These are phyloP conservation scores for Toxotes jaculatrix DNA, from an alignment of 2,113 vertebrate species.

Conservation along the genomic window DNA sequence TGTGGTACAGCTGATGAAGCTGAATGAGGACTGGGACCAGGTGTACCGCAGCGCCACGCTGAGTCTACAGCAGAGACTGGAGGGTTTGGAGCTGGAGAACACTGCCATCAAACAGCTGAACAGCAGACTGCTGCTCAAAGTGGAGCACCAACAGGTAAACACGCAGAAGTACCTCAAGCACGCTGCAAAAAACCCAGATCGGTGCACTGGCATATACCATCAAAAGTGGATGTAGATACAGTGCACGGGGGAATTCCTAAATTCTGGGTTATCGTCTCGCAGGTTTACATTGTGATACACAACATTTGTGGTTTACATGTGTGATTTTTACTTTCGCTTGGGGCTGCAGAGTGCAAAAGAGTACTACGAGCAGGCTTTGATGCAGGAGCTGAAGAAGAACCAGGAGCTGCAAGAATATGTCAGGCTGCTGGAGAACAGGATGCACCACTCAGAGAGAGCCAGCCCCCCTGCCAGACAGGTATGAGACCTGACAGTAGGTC, in stretches of 20 bases:
- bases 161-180: background rate
- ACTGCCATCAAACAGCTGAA: slow-evolving; percentile 80
- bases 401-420: slow-evolving; percentile 86
- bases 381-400: slow-evolving; percentile 87
- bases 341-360: slow-evolving; percentile 82
- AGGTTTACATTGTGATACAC: background rate
- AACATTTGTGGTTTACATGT: slow-evolving; percentile 18
- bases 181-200: background rate
- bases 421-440: slow-evolving; percentile 77
- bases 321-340: slow-evolving; percentile 26
- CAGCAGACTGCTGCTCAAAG: slow-evolving; percentile 81
- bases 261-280: background rate
- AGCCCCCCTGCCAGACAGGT: slow-evolving; percentile 69
- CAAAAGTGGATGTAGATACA: background rate
- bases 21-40: slow-evolving; percentile 89
- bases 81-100: slow-evolving; percentile 79
- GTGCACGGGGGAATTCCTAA: background rate
- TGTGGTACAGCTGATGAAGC: slow-evolving; percentile 86
- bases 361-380: slow-evolving; percentile 85
- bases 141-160: slow-evolving; percentile 86
- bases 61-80: slow-evolving; percentile 82
- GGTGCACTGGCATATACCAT: background rate
- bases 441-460: slow-evolving; percentile 67
- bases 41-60: slow-evolving; percentile 83
- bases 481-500: background rate